Evolutionary conservation across 2,797 vertebrate genomes (phyloP).

Genomic region (Cyclopterus lumpus): DNA sequence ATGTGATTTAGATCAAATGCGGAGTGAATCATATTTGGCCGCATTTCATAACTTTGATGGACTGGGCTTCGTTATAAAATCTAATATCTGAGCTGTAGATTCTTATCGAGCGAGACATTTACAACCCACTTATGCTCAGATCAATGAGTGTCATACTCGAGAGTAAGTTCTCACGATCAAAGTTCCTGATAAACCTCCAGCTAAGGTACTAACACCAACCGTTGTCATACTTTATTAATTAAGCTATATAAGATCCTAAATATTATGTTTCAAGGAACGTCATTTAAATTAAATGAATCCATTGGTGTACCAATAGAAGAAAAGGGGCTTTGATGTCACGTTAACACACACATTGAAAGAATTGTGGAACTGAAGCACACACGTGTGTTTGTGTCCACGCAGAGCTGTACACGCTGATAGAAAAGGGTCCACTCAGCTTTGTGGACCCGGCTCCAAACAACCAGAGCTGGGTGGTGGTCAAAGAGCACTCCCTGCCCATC

Average conservation of each 20-base stretch:
- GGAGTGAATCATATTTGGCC: not conserved
- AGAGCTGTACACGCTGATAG: constrained; percentile 79
- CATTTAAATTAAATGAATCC: not conserved
- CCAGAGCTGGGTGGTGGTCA: constrained; percentile 75
- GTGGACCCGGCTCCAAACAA: constrained; percentile 69
- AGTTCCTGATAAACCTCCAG: not conserved
- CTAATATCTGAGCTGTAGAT: not conserved
- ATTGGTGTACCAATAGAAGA: not conserved
- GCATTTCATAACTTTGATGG: not conserved
- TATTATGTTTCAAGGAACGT: not conserved
- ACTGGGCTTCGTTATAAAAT: constrained; percentile 2
- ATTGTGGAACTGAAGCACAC: not conserved
- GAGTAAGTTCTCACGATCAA: not conserved
- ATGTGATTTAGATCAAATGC: not conserved
- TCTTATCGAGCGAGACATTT: not conserved
- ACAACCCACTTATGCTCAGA: not conserved
- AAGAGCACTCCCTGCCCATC: constrained; percentile 79
- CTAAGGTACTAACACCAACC: not conserved
- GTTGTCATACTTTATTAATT: not conserved
- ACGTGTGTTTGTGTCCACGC: constrained; percentile 24
- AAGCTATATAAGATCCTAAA: not conserved
- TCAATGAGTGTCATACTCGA: not conserved
- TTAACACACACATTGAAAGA: not conserved
- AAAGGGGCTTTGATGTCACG: not conserved
- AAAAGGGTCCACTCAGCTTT: constrained; percentile 72